Evolutionary conservation across 2,888 invertebrate species (phyloP).

Genomic region (Apamea anceps): DNA sequence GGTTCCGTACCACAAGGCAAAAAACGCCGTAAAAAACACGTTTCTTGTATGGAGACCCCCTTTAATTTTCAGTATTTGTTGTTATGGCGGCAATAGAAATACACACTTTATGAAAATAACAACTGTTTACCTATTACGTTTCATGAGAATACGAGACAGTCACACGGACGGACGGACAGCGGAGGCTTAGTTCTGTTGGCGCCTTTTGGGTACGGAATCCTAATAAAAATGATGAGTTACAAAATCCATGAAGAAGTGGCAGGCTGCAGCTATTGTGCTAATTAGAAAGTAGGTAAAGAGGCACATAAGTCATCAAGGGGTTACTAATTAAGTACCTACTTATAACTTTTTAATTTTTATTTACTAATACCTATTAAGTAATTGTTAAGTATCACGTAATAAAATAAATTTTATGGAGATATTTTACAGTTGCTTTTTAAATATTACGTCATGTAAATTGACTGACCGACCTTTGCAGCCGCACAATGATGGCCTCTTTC

Average conservation of each 20-base stretch:
- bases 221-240: no score
- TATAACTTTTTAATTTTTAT: background rate
- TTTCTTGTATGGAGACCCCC: no score
- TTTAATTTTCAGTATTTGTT: no score
- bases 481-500: background rate
- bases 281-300: background rate
- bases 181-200: no score
- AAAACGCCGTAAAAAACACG: no score
- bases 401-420: background rate
- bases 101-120: no score
- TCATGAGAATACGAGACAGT: no score
- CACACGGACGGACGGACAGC: no score
- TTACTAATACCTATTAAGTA: background rate
- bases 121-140: no score
- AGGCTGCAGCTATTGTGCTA: background rate
- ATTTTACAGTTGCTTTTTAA: background rate
- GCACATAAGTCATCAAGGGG: background rate
- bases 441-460: background rate
- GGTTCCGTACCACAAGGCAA: no score
- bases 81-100: no score
- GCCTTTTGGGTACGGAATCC: no score
- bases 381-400: background rate
- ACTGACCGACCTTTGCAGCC: background rate
- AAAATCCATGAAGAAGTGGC: background rate
- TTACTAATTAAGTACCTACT: background rate